Percentiles rank a stretch among this genome's conserved stretches.
These are phyloP conservation scores for Beaufortia kweichowensis DNA, from an alignment of 2,113 vertebrate genomes.

Conservation along the genomic window DNA sequence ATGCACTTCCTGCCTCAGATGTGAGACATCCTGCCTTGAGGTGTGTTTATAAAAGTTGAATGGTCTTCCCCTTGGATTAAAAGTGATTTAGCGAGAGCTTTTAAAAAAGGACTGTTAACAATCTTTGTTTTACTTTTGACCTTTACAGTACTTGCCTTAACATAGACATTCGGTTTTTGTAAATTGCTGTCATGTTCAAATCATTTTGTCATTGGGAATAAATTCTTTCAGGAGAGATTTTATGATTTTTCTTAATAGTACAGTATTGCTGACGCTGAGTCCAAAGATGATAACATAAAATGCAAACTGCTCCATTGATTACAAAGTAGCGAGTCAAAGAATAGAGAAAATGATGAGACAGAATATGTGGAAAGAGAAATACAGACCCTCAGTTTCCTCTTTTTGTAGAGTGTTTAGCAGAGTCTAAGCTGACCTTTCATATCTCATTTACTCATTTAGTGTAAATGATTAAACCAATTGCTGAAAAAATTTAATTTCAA, in stretches of 20 bases:
- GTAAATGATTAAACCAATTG: too few relatives aligned
- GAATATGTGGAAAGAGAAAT: too few relatives aligned
- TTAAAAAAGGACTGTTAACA: background rate
- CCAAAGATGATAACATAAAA: background rate
- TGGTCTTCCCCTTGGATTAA: background rate
- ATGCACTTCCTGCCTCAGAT: too few relatives aligned
- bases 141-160: background rate
- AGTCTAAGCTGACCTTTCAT: too few relatives aligned
- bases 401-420: too few relatives aligned
- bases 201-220: conserved; percentile 29
- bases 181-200: background rate
- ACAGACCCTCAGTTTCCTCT: too few relatives aligned
- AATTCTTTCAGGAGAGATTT: background rate
- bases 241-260: background rate
- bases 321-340: background rate
- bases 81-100: background rate
- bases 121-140: conserved; percentile 13
- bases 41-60: background rate
- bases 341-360: too few relatives aligned
- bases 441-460: too few relatives aligned
- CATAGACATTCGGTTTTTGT: conserved; percentile 4
- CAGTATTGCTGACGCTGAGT: background rate
- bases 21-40: too few relatives aligned
- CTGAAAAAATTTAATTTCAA: too few relatives aligned
- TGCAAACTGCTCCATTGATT: conserved; percentile 6